Base-by-base conservation (phyloP, 2,113 vertebrate genomes). In the Gulo gulo region DNA sequence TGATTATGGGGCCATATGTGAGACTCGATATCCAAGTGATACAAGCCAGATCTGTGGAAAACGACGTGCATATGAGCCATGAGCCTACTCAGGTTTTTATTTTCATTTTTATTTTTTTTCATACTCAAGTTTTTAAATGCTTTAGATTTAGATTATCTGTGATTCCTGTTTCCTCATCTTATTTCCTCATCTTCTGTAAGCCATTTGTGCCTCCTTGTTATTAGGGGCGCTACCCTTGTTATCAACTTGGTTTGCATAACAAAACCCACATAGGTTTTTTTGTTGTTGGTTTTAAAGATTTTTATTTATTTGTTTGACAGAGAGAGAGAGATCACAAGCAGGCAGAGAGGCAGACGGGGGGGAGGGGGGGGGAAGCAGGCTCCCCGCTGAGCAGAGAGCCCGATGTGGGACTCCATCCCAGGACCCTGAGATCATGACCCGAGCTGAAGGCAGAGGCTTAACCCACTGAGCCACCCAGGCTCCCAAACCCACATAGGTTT, bases 381-480 rank as follows among this genome's bases (percentile, higher is more conserved):
- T 52, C 50, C 50, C 50, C 0, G 50, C 50, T 52, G 50, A 52
- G 50, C 50, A 52, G 50, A 52, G 50, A 52, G 50, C 14, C 50
- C 1, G 1, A 16, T 52, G 50, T 1, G 4, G 50, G 50, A 0
- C 50, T 52, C 50, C 1, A 52, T 52, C 50, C 50, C 50, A 52
- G 50, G 50, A 52, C 50, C 50, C 50, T 16, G 50, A 16, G 50
- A 52, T 4, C 50, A 52, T 16, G 50, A 52, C 50, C 50, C 15
- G 50, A 52, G 14, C 50, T 16, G 50, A 52, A 52, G 50, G 50
- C 50, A 52, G 50, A 52, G 4, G 50, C 50, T 52, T 52, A 52
- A 52, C 14, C 50, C 14, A 52, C 50, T 52, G 50, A 52, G 14
- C 50, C 50, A 52, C 50, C 50, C 50, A 52, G 14, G 50, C 50